A percentile compares a stretch with the other conserved stretches of the same genome.
Conservation (phyloP, 2,888 invertebrate species). For the Erpobdella octoculata region DNA sequence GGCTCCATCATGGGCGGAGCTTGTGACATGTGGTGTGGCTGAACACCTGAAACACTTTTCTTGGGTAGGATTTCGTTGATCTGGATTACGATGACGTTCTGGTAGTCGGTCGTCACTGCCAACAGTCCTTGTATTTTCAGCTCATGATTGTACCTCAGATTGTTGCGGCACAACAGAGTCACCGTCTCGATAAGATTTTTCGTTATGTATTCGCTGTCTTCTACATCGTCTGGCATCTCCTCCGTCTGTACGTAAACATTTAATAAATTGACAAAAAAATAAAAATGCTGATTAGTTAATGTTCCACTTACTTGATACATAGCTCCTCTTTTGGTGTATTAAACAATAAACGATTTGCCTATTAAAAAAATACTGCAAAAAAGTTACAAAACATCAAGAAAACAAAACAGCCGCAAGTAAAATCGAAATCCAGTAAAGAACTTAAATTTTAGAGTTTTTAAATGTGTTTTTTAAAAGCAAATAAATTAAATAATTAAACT, state of each 20-base stretch:
- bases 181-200: conserved; percentile 13
- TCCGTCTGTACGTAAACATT: neutral
- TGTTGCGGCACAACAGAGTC: conserved; percentile 3
- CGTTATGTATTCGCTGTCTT: conserved; percentile 13
- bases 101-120: conserved; percentile 4
- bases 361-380: too few relatives aligned
- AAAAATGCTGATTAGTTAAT: too few relatives aligned
- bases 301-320: too few relatives aligned
- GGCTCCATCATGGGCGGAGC: neutral
- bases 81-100: neutral
- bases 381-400: too few relatives aligned
- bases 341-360: too few relatives aligned
- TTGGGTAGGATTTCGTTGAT: conserved; percentile 7
- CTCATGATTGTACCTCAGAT: neutral
- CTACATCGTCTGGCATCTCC: neutral
- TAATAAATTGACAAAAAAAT: neutral
- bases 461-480: too few relatives aligned
- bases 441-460: too few relatives aligned
- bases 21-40: neutral
- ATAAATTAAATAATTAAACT: too few relatives aligned
- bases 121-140: conserved; percentile 13
- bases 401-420: too few relatives aligned
- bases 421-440: too few relatives aligned
- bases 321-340: too few relatives aligned
- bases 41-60: neutral